phyloP scores from a whole-genome alignment of 2,888 invertebrate genomes.

The Ephialtes manifestator region DNA sequence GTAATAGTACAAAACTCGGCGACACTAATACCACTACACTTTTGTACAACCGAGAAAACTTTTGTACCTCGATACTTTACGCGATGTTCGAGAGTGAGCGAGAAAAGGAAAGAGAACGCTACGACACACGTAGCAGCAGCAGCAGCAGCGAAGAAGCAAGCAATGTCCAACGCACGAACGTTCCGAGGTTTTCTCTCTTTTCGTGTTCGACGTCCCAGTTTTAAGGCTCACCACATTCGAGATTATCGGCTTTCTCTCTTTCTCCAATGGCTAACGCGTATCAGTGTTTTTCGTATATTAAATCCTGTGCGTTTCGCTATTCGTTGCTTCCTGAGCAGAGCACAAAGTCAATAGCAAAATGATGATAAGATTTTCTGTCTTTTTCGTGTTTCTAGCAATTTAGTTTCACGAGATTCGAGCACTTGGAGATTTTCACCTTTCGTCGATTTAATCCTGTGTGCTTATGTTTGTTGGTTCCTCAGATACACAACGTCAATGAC shows the following conservation, averaged over 20 bases:
- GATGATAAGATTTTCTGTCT: no score
- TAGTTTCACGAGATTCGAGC: no score
- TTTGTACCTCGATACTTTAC: not conserved
- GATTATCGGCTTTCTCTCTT: slow-evolving; percentile 27
- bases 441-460: no score
- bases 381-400: no score
- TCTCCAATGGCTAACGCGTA: no score
- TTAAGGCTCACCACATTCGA: slow-evolving; percentile 22
- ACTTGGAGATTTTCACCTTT: no score
- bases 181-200: slow-evolving; percentile 13
- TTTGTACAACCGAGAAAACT: slow-evolving; percentile 41
- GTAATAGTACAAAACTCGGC: slow-evolving; percentile 5
- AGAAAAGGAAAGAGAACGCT: not conserved
- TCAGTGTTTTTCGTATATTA: no score
- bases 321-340: no score
- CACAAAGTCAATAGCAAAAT: no score
- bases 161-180: not conserved
- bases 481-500: no score
- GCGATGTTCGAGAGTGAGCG: not conserved
- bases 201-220: slow-evolving; percentile 60
- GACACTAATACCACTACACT: not conserved
- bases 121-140: slow-evolving; percentile 4
- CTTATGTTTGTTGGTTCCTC: no score
- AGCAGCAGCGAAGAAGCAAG: not conserved
- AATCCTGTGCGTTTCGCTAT: no score